Evolutionary conservation across 2,113 vertebrate species (phyloP).

Genomic region (Ptilonorhynchus violaceus): DNA sequence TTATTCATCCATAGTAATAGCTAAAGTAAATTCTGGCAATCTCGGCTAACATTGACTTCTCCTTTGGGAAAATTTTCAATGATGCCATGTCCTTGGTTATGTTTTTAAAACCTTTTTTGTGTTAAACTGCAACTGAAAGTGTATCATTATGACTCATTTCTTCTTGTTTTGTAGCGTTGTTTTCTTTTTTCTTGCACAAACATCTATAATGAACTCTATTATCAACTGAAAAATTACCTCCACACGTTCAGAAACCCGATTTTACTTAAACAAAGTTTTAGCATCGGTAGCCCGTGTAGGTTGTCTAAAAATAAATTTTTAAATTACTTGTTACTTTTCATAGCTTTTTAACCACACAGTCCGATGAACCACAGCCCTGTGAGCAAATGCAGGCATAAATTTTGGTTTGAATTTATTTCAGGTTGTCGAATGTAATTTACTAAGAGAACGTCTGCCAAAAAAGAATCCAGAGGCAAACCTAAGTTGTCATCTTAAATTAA

Average conservation of each 20-base stretch:
- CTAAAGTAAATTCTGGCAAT: conserved; percentile 79
- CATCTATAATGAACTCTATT: conserved; percentile 15
- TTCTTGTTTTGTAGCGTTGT: neutral
- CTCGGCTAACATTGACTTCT: conserved; percentile 66
- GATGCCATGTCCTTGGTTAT: conserved; percentile 71
- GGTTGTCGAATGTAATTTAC: conserved; percentile 72
- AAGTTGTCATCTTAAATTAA: conserved; percentile 71
- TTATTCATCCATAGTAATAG: conserved; percentile 84
- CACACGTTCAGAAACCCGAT: neutral
- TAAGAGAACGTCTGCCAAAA: conserved; percentile 52
- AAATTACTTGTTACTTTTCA: conserved; percentile 47
- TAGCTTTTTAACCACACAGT: conserved; percentile 7
- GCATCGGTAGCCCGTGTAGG: neutral
- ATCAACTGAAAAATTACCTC: conserved; percentile 29
- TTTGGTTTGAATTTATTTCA: conserved; percentile 65
- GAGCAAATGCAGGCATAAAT: conserved; percentile 59
- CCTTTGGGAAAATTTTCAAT: conserved; percentile 69
- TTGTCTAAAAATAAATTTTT: conserved; percentile 20
- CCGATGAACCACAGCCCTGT: conserved; percentile 22
- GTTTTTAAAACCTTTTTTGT: conserved; percentile 44
- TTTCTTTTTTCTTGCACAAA: conserved; percentile 19
- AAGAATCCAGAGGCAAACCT: conserved; percentile 57
- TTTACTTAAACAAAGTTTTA: neutral
- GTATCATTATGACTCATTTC: conserved; percentile 24
- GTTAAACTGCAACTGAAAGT: conserved; percentile 13